Base-by-base conservation (phyloP, 1,140 invertebrate genomes). In the Penaeus chinensis region DNA sequence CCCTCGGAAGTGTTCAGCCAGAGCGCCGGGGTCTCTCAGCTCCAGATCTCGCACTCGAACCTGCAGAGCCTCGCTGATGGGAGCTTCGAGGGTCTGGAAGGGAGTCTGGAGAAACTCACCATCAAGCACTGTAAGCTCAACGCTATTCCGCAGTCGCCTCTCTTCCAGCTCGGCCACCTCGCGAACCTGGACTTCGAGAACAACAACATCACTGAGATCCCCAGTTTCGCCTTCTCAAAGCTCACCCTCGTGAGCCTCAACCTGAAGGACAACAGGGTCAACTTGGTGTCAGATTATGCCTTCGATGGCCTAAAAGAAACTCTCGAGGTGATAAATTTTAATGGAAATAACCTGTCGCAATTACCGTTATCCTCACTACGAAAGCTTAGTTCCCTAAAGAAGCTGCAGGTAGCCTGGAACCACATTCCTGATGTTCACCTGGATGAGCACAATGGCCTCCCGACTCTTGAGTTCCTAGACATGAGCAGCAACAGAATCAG, bases 181-280 rank as follows among this genome's bases (percentile, higher is more conserved):
- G 94, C 94, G 24, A 94, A 95, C 0, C 92, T 98, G 47, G 96
- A 98, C 91, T 94, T 98, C n/a, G 96, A 97, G 91, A 95, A 95
- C 80, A 98, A 98, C 92, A 93, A 96, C 90, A 96, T 98, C 71
- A 94, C 94, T 61, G 95, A 96, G 89, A 93, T 98, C 61, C 95
- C 96, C 0, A 96, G 96, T 90, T 97, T 97, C 91, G 96, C 95
- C 89, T 97, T 98, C 91, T 97, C 96, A 91, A 96, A 96, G 0
- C 93, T 98, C 86, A 95, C 95, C 37, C 92, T 98, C 61, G 94
- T 95, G 77, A 97, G 96, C 92, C 92, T 98, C 8, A 97, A 96
- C 91, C 54, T 83, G 20, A 80, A 90, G 79, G 87, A 89, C 90
- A 98, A 97, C 92, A 94, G 95, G 47, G 92, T 98, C 8, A 96